A percentile compares a stretch with the other conserved stretches of the same genome.
phyloP scores from a whole-genome alignment of 2,113 vertebrate genomes.

The Gallinago paraguaiae region DNA sequence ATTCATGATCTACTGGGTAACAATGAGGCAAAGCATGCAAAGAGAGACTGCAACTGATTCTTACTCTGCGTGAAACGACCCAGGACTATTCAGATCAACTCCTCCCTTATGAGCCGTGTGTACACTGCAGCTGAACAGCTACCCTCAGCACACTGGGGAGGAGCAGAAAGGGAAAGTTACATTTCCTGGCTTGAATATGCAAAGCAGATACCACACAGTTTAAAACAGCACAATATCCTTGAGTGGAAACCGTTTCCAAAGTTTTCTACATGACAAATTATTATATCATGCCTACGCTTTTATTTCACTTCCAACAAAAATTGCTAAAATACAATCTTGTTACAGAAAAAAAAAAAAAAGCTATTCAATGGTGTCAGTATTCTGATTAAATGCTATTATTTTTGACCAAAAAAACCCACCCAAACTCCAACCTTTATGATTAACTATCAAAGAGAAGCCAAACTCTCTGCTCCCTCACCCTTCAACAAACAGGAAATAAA shows the following conservation, averaged over 20 bases:
- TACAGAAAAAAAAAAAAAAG: not conserved
- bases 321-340: not conserved
- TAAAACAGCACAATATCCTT: not conserved
- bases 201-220: not conserved
- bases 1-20: not conserved
- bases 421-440: not conserved
- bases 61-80: not conserved
- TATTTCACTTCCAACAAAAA: not conserved
- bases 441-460: not conserved
- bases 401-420: not conserved
- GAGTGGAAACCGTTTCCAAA: not conserved
- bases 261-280: not conserved
- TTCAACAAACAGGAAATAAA: not conserved
- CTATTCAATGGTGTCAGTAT: not conserved
- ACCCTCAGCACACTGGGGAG: not conserved
- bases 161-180: not conserved
- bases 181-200: not conserved
- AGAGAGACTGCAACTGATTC: not conserved
- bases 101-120: fast-evolving
- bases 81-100: not conserved
- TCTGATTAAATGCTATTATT: not conserved
- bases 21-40: not conserved
- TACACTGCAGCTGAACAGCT: not conserved
- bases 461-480: not conserved
- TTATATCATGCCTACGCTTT: not conserved